phyloP scores from a whole-genome alignment of 2,113 vertebrate genomes.

The Nestor notabilis region DNA sequence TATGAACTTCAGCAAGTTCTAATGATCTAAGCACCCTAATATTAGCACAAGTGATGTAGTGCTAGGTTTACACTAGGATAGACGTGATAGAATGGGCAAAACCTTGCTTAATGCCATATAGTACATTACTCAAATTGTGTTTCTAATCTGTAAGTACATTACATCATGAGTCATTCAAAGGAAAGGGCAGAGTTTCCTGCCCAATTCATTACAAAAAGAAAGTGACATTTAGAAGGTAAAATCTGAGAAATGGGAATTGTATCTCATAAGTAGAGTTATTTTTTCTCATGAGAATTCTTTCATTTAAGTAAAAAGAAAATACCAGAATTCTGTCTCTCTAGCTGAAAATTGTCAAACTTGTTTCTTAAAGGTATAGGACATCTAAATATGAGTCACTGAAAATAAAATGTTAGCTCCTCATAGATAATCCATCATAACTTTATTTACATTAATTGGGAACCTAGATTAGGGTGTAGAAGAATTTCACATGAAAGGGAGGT shows the following conservation, averaged over 20 bases:
- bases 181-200: conserved; percentile 82
- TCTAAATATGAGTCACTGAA: background rate
- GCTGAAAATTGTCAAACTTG: background rate
- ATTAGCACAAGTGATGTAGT: conserved; percentile 46
- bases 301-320: conserved; percentile 9
- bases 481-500: background rate
- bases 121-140: conserved; percentile 42
- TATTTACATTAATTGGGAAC: background rate
- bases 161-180: conserved; percentile 76
- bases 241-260: conserved; percentile 49
- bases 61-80: conserved; percentile 13
- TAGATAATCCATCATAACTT: background rate
- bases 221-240: conserved; percentile 72
- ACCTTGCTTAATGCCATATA: conserved; percentile 18
- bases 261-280: conserved; percentile 55
- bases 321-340: background rate
- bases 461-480: background rate
- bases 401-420: background rate
- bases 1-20: conserved; percentile 10
- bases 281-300: conserved; percentile 71
- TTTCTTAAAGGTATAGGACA: conserved; percentile 24
- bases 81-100: conserved; percentile 55
- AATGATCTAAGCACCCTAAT: conserved; percentile 36
- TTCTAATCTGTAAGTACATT: conserved; percentile 72
- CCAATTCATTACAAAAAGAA: conserved; percentile 67